Percentiles rank a stretch among this genome's conserved stretches.
phyloP scores from a whole-genome alignment of 2,888 invertebrate species.

The Imbricaverruca yamaguchii region DNA sequence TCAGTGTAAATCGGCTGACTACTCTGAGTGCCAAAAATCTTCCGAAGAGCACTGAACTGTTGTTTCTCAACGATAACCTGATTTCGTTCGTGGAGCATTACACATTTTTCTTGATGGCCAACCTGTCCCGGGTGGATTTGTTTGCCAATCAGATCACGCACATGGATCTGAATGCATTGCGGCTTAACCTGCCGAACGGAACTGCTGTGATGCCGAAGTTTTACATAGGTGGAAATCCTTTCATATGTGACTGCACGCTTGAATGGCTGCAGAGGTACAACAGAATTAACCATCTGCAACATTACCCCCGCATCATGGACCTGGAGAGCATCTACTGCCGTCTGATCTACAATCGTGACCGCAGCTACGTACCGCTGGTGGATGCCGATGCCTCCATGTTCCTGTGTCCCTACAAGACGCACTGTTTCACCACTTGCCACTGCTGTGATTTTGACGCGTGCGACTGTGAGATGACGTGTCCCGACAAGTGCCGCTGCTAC shows the following conservation, averaged over 20 bases:
- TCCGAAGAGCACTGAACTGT: slow-evolving; percentile 70
- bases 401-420: slow-evolving; percentile 72
- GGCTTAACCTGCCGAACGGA: slow-evolving; percentile 56
- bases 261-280: slow-evolving; percentile 81
- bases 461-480: slow-evolving; percentile 88
- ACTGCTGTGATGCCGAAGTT: slow-evolving; percentile 69
- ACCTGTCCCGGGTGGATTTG: slow-evolving; percentile 70
- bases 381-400: slow-evolving; percentile 74
- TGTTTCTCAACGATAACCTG: slow-evolving; percentile 69
- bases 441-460: slow-evolving; percentile 88
- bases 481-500: slow-evolving; percentile 77
- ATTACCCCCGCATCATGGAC: slow-evolving; percentile 73
- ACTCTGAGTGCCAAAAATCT: slow-evolving; percentile 75
- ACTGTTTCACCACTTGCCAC: slow-evolving; percentile 78
- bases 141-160: slow-evolving; percentile 67
- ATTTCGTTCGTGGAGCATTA: slow-evolving; percentile 80
- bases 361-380: slow-evolving; percentile 62
- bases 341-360: slow-evolving; percentile 67
- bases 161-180: slow-evolving; percentile 43
- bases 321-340: slow-evolving; percentile 73
- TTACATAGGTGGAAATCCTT: slow-evolving; percentile 75
- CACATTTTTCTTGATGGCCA: slow-evolving; percentile 77
- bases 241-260: slow-evolving; percentile 83
- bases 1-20: slow-evolving; percentile 68
- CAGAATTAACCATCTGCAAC: slow-evolving; percentile 68